These are phyloP conservation scores for Drosophila anceps DNA, from an alignment of 2,888 invertebrate genomes.

Conservation along the genomic window DNA sequence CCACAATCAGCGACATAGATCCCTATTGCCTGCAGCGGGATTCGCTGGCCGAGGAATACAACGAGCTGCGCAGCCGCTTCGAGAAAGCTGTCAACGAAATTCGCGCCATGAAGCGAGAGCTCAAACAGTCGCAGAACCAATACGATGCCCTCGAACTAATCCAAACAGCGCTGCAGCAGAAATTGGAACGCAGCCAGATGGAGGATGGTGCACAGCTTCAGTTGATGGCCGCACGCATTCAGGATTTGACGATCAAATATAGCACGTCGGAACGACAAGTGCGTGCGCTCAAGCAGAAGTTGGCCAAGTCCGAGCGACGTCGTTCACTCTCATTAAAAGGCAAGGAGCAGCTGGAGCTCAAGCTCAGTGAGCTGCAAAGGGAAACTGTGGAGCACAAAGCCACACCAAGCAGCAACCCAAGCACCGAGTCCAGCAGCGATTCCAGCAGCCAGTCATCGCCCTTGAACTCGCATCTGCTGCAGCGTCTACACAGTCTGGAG, in stretches of 20 bases:
- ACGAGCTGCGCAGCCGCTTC: constrained; percentile 91
- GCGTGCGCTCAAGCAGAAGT: constrained; percentile 91
- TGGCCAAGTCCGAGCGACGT: constrained; percentile 92
- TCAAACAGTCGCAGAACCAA: constrained; percentile 92
- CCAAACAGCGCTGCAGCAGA: constrained; percentile 91
- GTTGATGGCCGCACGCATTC: constrained; percentile 92
- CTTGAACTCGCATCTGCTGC: constrained; percentile 87
- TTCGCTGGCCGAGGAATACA: constrained; percentile 92
- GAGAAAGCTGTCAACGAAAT: constrained; percentile 94
- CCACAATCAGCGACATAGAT: constrained; percentile 92
- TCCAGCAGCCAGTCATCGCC: constrained; percentile 51
- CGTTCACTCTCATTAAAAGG: constrained; percentile 94
- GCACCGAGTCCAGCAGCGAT: constrained; percentile 85
- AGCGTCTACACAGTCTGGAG: constrained; percentile 88
- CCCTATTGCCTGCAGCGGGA: constrained; percentile 91
- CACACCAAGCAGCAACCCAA: constrained; percentile 87
- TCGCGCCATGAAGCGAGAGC: constrained; percentile 92
- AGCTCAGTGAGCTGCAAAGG: constrained; percentile 87
- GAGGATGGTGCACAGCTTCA: constrained; percentile 90
- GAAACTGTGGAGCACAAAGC: constrained; percentile 88
- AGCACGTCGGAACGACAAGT: constrained; percentile 93
- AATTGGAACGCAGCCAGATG: constrained; percentile 89
- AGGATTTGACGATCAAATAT: constrained; percentile 93
- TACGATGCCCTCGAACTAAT: constrained; percentile 93
- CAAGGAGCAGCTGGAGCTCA: constrained; percentile 93